Base-by-base conservation (phyloP, 2,888 invertebrate genomes). In the Euclidia mi region DNA sequence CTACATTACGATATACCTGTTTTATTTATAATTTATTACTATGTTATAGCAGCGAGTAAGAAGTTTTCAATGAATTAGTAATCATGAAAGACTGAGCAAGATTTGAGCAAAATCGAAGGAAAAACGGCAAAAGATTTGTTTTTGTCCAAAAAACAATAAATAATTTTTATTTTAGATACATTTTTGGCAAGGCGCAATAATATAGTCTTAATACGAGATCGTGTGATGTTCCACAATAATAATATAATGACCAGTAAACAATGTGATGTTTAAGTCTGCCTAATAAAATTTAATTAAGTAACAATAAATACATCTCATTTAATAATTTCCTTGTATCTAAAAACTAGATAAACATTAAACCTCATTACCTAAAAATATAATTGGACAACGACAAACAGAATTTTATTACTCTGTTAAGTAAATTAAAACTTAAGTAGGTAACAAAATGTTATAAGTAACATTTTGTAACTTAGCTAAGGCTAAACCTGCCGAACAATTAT, bases 181-280 rank as follows among this genome's bases (percentile, higher is more conserved):
- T 89, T 90, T 93, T 93, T 93, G 94, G 93, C 93, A 94, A 93
- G 93, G 87, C 82, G 85, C 83, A 84, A 82, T 79, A 61, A 75
- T 79, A 80, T 88, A 92, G 88, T 91, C 88, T 91, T 79, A 74
- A 66, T 65, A 80, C 87, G 93, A 94, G 94, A 93, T 94, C 93
- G 85, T 85, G 88, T 91, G 87, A 90, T 90, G 89, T 83, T 70
- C 75, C 84, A 75, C 72, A 56, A 59, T 62, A 71, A 44, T 40
- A 46, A 37, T 37, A 49, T 44, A 15, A 49, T 82, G 88, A 89
- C 88, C 87, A 91, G 88, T 85, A 81, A 82, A 85, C 76, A 78
- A 81, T 7, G 90, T 91, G 91, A 90, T 91, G 91, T 64, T 65
- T 63, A 63, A 47, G 65, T 67, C 56, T 65, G 75, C 74, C 65